Evolutionary conservation across 2,113 vertebrate species (phyloP).

Genomic region (Solea senegalensis): DNA sequence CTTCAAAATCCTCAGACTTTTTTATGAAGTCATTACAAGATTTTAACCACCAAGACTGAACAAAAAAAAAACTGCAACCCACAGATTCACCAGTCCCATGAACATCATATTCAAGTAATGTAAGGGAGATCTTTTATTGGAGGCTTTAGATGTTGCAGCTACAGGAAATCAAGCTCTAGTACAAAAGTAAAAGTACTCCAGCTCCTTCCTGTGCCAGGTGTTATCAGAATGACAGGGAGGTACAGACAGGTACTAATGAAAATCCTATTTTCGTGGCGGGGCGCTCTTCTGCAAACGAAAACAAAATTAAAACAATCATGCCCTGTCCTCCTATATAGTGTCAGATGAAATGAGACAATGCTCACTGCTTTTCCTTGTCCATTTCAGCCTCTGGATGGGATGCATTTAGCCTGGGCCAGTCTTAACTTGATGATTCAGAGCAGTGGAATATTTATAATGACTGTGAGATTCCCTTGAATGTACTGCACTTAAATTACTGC

Average conservation of each 20-base stretch:
- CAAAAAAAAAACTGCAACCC: not conserved
- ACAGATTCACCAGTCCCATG: conserved; percentile 48
- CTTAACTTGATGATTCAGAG: conserved; percentile 78
- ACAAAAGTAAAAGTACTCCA: conserved; percentile 34
- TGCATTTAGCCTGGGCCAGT: conserved; percentile 62
- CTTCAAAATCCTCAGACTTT: conserved; percentile 78
- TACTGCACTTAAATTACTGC: conserved; percentile 84
- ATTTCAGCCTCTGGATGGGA: conserved; percentile 63
- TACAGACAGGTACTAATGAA: conserved; percentile 44
- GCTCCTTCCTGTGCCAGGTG: conserved; percentile 40
- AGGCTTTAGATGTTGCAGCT: too few relatives aligned
- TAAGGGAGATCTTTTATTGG: conserved; percentile 35
- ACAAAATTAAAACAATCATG: conserved; percentile 77
- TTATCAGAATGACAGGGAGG: conserved; percentile 45
- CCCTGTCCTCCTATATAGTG: conserved; percentile 55
- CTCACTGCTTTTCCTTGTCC: conserved; percentile 60
- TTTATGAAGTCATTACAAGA: conserved; percentile 49
- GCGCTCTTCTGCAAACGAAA: conserved; percentile 42
- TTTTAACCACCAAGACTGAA: conserved; percentile 59
- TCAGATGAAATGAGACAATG: conserved; percentile 64
- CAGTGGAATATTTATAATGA: conserved; percentile 81
- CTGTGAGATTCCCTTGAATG: conserved; percentile 84
- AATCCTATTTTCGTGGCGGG: conserved; percentile 41
- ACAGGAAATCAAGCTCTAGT: conserved; percentile 40
- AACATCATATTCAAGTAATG: conserved; percentile 57